A percentile compares a stretch with the other conserved stretches of the same genome.
Evolutionary conservation across 92 coral and sea anemone genomes (phyloP).

Genomic region (Scolanthus callimorphus): DNA sequence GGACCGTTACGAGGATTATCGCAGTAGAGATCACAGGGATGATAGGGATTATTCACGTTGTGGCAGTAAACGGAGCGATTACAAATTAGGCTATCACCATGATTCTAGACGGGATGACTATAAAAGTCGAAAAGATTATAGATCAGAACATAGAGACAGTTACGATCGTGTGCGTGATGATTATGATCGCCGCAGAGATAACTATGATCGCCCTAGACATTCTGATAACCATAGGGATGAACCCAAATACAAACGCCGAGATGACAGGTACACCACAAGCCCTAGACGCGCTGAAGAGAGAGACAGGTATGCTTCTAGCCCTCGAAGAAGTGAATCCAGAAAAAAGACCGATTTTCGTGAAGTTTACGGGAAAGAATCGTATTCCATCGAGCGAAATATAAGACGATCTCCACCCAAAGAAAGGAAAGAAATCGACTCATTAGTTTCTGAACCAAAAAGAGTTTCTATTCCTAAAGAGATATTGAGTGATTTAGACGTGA

Average conservation of each 20-base stretch:
- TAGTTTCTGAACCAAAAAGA: not conserved
- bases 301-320: constrained; percentile 29
- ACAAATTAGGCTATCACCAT: constrained; percentile 58
- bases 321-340: constrained; percentile 31
- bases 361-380: constrained; percentile 21
- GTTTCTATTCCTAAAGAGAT: not conserved
- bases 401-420: constrained; percentile 12
- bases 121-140: constrained; percentile 26
- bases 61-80: constrained; percentile 57
- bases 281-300: constrained; percentile 62
- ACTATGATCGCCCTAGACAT: constrained; percentile 59
- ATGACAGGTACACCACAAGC: constrained; percentile 56
- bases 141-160: constrained; percentile 29
- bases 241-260: constrained; percentile 33
- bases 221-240: constrained; percentile 55
- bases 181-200: constrained; percentile 63
- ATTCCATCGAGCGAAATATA: constrained; percentile 27
- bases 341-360: constrained; percentile 28
- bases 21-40: constrained; percentile 45
- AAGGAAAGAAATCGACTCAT: not conserved
- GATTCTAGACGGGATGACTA: constrained; percentile 36
- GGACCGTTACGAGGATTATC: constrained; percentile 38
- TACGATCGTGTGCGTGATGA: constrained; percentile 42
- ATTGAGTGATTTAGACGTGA: not conserved
- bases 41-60: constrained; percentile 59